phyloP scores from a whole-genome alignment of 2,113 vertebrate species.

The Lepus europaeus region DNA sequence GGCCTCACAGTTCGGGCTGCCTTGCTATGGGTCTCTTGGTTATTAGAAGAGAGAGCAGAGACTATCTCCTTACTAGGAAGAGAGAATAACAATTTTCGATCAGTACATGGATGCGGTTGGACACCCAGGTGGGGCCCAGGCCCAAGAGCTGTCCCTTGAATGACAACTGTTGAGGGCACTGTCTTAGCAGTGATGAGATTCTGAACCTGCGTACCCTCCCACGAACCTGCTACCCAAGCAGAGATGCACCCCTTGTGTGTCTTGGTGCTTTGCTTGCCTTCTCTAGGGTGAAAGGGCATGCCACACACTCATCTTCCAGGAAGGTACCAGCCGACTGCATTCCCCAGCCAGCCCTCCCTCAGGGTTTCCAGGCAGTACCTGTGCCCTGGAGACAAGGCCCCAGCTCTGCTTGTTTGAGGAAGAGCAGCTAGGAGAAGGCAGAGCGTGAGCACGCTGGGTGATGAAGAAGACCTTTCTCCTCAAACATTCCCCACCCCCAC shows the following conservation, averaged over 20 bases:
- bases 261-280: not conserved
- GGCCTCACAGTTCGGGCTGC: too few species aligned
- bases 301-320: not conserved
- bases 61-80: conserved; percentile 20
- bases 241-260: not conserved
- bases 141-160: not conserved
- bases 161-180: not conserved
- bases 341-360: not conserved
- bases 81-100: not conserved
- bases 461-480: not conserved
- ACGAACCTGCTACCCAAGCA: not conserved
- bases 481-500: not conserved
- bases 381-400: not conserved
- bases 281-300: not conserved
- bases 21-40: not conserved
- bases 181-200: not conserved
- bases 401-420: not conserved
- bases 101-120: not conserved
- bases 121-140: not conserved
- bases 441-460: not conserved
- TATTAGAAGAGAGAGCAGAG: not conserved
- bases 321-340: not conserved
- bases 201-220: not conserved
- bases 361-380: not conserved
- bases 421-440: not conserved